Evolutionary conservation across 2,113 vertebrate genomes (phyloP), one percentile per base, ranked within the genome.

Genomic region (Heliornis fulica): DNA sequence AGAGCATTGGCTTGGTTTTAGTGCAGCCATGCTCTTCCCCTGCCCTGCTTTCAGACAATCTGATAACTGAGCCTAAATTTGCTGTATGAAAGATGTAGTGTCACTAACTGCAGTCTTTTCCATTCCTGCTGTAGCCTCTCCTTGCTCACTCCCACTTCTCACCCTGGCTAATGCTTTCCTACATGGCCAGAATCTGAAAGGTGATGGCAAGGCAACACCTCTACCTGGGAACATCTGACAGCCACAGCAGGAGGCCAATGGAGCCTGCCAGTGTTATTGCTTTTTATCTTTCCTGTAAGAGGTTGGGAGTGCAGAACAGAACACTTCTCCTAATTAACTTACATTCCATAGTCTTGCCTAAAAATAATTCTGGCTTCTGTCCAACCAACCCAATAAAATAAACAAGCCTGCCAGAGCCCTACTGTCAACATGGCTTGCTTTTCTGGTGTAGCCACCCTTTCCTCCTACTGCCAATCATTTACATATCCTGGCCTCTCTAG

Each of bases 351-450:
- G 89, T 96, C 57, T 91, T 90, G 81, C 94, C 97, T 97, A 97
- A 97, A 97, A 97, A 97, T 97, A 98, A 95, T 97, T 88, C 79
- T 98, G 97, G 97, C 94, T 92, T 71, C 22, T 69, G 82, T 97
- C 97, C 89, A 57, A 86, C 86, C 70, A 92, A 95, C 74, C 91
- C 97, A 97, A 97, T 97, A 97, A 98, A 97, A 98, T 97, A 97
- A 98, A 97, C 96, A 97, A 94, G 94, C 85, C 34, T 96, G 93
- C 66, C 72, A 59, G 74, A 87, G 34, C 29, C 69, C 63, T 93
- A 57, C 56, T 95, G 89, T 92, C 96, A 95, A 91, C 77, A 81
- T 61, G 83, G 68, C 51, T 96, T 86, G 94, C 81, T 93, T 91
- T 95, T 93, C 77, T 96, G 88, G 57, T 81, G 94, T 87, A 94